Evolutionary conservation across 1,140 invertebrate genomes (phyloP).

Genomic region (Aphelenchoides besseyi): DNA sequence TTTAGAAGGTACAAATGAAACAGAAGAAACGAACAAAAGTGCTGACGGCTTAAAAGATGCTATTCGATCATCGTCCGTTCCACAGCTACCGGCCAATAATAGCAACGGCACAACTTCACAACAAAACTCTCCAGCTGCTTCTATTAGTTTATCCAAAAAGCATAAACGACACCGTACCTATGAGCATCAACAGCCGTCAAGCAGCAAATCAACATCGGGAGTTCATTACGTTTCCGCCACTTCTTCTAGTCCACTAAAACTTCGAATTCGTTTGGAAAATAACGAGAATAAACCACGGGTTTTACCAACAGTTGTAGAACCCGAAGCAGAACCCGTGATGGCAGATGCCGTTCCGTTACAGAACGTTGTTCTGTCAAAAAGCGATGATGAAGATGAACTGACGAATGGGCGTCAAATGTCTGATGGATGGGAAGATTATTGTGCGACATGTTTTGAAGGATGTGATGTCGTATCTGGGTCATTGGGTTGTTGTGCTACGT

Average conservation of each 20-base stretch:
- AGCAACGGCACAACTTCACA: not conserved
- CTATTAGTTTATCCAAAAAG: not conserved
- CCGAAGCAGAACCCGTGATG: too few species aligned
- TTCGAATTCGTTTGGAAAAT: not conserved
- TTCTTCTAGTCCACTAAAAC: not conserved
- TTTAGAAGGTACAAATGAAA: too few species aligned
- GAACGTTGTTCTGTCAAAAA: too few species aligned
- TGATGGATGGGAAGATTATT: constrained; percentile 54
- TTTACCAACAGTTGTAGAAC: not conserved
- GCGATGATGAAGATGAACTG: too few species aligned
- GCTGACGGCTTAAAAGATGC: not conserved
- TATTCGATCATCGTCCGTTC: not conserved
- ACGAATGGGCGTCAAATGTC: too few species aligned
- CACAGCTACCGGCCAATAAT: not conserved
- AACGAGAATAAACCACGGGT: not conserved
- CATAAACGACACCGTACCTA: not conserved
- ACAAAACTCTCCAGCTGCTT: not conserved
- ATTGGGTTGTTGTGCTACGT: constrained; percentile 40
- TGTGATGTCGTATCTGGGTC: constrained; percentile 44
- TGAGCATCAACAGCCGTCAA: not conserved
- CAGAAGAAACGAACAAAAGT: too few species aligned
- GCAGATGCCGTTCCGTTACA: too few species aligned
- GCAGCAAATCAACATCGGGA: not conserved
- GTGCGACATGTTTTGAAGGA: constrained; percentile 42
- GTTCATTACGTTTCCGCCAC: not conserved